Base-by-base conservation (phyloP, 2,113 vertebrate genomes). In the Rhinopomastus cyanomelas region DNA sequence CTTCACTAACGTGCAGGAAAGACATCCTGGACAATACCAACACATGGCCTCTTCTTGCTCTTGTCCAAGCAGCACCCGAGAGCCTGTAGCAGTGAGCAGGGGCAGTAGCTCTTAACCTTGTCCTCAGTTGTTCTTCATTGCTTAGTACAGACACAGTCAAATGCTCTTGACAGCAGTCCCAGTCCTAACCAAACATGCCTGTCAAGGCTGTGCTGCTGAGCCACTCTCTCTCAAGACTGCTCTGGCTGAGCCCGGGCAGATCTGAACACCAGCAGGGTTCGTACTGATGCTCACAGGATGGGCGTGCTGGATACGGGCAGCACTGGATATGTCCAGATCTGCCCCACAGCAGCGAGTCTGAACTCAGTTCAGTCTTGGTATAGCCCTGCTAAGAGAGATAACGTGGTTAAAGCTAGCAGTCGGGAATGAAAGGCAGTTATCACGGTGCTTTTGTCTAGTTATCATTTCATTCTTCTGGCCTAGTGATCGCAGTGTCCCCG, bases 11-110 rank as follows among this genome's bases (percentile, higher is more conserved):
- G 32, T 68, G 49, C 34, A 20, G 46, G 25, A 52, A 53, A 42
- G 39, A 34, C 11, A 42, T 37, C 15, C 8, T 1, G 2, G 20
- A 19, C 1, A 2, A 10, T 11, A 46, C 34, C 46, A 61, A 16
- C 7, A 4, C 16, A 44, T 34, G 64, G 12, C 26, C 21, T 5
- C 2, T 34, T 55, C 66, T 52, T 42, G n/a, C 57, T 51, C 19
- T 8, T 88, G 27, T 26, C 49, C 55, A 42, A 64, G 57, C n/a
- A 19, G 22, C 62, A 12, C 27, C 21, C 27, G 34, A 21, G 30
- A 64, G 26, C 36, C 8, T n/a, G 36, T 4, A 30, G 18, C 30
- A 46, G 13, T 36, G 34, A 8, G 26, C 48, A n/a, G 2, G 8
- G 66, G 11, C 37, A n/a, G n/a, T 44, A 6, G n/a, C 48, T 23